Evolutionary conservation across 2,888 invertebrate species (phyloP), one percentile per base, ranked within the genome.

Genomic region (Rhagium mordax): DNA sequence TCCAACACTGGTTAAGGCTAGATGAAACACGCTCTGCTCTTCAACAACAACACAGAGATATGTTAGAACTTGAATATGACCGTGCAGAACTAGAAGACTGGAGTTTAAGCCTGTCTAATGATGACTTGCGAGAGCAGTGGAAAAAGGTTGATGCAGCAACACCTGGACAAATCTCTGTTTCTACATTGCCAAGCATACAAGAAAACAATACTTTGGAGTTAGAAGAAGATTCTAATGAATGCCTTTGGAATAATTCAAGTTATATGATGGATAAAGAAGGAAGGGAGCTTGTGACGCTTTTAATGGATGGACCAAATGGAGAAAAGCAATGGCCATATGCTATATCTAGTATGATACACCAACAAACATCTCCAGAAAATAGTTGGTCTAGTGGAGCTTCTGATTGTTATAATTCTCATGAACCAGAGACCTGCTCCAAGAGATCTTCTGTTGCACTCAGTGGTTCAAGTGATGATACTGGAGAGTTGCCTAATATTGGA

Each of bases 81-180:
- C 90, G 92, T 79, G 92, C 94, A 2, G 94, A 94, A 86, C 87
- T 94, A 76, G 94, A 94, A 87, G 94, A 94, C 85, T 94, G 94
- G 94, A 94, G 93, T 84, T 89, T 94, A 84, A 93, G 93, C 57
- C 87, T 94, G 74, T 94, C 94, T 0, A 92, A 91, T 78, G 94
- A 94, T 84, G 93, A 94, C 86, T 89, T 93, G 72, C 61, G 90
- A 81, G 91, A 92, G 48, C 82, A 84, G 55, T 85, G 82, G 81
- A 85, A 84, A 70, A 81, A 81, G 21, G 59, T 80, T 15, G 83
- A 83, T 33, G 83, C 79, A 1, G 88, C 89, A 5, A 92, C 92
- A 2, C 92, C 92, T 0, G 92, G 91, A 7, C 92, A 91, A 87
- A 91, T 92, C 82, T 92, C 92, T 0, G 85, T 92, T 57, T 91